A percentile compares a stretch with the other conserved stretches of the same genome.
phyloP scores from a whole-genome alignment of 2,888 invertebrate genomes.

The Heteropelma amictum region DNA sequence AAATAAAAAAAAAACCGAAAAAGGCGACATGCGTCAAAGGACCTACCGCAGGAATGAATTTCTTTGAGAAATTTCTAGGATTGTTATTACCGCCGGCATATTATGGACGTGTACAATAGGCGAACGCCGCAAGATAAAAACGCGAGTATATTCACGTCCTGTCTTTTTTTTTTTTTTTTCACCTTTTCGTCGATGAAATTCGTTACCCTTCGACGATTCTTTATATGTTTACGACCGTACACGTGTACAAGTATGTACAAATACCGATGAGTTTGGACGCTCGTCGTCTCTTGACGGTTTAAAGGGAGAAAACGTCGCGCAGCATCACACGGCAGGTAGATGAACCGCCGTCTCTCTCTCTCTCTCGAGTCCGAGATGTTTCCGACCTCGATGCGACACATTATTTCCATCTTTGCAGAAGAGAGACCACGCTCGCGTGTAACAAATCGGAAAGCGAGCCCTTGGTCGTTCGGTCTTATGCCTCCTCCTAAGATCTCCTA shows the following conservation, averaged over 20 bases:
- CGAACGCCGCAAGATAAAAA: neutral
- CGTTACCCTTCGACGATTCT: conserved; percentile 53
- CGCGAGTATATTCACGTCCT: neutral
- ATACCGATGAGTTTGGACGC: neutral
- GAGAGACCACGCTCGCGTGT: conserved; percentile 63
- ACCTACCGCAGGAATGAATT: conserved; percentile 34
- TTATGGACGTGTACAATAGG: conserved; percentile 33
- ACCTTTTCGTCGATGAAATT: conserved; percentile 50
- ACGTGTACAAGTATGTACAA: neutral
- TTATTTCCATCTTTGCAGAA: conserved; percentile 59
- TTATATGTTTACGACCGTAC: conserved; percentile 9
- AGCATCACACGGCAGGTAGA: conserved; percentile 30
- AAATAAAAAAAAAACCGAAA: neutral
- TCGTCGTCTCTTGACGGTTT: conserved; percentile 18
- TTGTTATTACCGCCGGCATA: conserved; percentile 34
- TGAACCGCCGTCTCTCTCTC: neutral
- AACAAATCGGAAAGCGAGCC: conserved; percentile 64
- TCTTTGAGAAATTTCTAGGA: conserved; percentile 9
- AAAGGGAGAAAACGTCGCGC: conserved; percentile 12
- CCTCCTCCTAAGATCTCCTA: too few species aligned
- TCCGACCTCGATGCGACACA: conserved; percentile 54
- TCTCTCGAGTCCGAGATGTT: neutral
- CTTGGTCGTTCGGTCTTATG: conserved; percentile 19
- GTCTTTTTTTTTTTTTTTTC: conserved; percentile 1
- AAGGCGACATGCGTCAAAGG: conserved; percentile 16